Percentiles rank a stretch among this genome's conserved stretches.
Conservation (phyloP, 2,797 vertebrate genomes). For the Notolepis coatsorum region DNA sequence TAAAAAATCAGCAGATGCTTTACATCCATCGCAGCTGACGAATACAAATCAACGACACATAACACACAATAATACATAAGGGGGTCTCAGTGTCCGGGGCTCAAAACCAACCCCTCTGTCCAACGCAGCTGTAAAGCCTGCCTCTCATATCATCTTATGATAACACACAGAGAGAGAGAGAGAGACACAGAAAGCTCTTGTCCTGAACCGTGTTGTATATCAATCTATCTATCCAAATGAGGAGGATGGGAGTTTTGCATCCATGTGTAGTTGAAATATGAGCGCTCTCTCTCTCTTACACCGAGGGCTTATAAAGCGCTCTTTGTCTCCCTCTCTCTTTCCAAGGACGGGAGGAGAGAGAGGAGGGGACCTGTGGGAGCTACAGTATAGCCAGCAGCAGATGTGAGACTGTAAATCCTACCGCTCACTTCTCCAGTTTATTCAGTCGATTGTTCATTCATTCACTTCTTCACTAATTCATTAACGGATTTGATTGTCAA, state of each 20-base stretch:
- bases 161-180: constrained; percentile 59
- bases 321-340: constrained; percentile 44
- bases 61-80: neutral
- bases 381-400: neutral
- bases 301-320: constrained; percentile 38
- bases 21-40: neutral
- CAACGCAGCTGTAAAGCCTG: constrained; percentile 39
- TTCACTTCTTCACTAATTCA: neutral
- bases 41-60: neutral
- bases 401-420: neutral
- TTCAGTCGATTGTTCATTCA: neutral
- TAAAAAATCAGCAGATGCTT: neutral
- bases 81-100: neutral
- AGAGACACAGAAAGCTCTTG: constrained; percentile 55
- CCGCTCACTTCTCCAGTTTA: neutral
- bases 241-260: constrained; percentile 66
- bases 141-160: constrained; percentile 62
- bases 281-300: constrained; percentile 5
- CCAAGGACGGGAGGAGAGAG: constrained; percentile 20
- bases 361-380: neutral
- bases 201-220: constrained; percentile 66
- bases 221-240: constrained; percentile 37
- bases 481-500: neutral
- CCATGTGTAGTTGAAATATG: constrained; percentile 48
- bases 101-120: constrained; percentile 60